Conservation (phyloP, 2,888 invertebrate species). For the Drosophila pegasa region DNA sequence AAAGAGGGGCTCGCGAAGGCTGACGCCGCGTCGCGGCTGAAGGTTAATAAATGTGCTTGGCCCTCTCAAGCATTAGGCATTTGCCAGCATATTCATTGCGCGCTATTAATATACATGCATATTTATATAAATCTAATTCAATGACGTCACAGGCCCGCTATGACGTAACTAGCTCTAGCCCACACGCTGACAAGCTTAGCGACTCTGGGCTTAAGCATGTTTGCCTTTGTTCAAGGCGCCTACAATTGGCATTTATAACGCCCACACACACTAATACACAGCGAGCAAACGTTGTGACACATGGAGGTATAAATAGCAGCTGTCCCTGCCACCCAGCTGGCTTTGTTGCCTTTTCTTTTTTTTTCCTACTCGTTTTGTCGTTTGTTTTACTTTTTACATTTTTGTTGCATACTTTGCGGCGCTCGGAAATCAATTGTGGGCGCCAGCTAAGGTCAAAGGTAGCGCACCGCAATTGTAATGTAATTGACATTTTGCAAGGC, state of each 20-base stretch:
- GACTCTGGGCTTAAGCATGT: constrained; percentile 7
- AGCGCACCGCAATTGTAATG: constrained; percentile 37
- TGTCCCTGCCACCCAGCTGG: background rate
- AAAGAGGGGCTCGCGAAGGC: constrained; percentile 54
- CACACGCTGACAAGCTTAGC: background rate
- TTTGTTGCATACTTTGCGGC: constrained; percentile 54
- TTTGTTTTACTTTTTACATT: constrained; percentile 37
- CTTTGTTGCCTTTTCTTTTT: constrained; percentile 2
- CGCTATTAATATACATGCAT: background rate
- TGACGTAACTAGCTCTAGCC: constrained; percentile 32
- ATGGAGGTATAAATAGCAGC: constrained; percentile 40
- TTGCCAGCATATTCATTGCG: constrained; percentile 43
- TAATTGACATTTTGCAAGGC: constrained; percentile 58
- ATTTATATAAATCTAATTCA: background rate
- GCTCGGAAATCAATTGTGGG: constrained; percentile 54
- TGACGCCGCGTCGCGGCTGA: constrained; percentile 43
- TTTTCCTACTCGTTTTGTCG: constrained; percentile 25
- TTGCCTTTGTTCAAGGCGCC: constrained; percentile 20
- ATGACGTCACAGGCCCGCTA: constrained; percentile 56
- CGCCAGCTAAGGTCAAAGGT: constrained; percentile 63
- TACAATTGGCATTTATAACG: constrained; percentile 55
- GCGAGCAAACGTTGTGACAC: background rate
- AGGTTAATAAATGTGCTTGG: constrained; percentile 60
- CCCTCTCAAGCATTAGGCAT: constrained; percentile 22
- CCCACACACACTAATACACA: constrained; percentile 24